phyloP scores from a whole-genome alignment of 2,113 vertebrate species.

The Gnathochromis pfefferi region DNA sequence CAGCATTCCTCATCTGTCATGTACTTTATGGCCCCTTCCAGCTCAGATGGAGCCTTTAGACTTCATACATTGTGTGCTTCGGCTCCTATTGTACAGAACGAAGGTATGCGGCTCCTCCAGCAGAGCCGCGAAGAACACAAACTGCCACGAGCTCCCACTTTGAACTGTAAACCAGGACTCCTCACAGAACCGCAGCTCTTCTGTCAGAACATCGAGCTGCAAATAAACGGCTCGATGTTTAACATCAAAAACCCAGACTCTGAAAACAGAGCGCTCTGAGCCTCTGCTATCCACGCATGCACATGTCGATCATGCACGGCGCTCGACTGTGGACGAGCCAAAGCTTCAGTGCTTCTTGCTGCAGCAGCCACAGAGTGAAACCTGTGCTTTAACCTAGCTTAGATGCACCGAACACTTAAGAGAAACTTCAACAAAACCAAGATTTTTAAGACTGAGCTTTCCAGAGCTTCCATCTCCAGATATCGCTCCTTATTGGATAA shows the following conservation, averaged over 20 bases:
- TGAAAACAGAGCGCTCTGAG: background rate
- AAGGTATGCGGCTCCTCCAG: background rate
- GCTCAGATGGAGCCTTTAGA: constrained; percentile 1
- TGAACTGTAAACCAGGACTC: background rate
- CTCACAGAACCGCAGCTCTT: background rate
- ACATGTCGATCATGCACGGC: background rate
- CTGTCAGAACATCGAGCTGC: background rate
- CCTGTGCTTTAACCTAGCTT: background rate
- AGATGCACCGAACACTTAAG: background rate
- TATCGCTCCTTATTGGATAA: background rate
- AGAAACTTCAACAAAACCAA: background rate
- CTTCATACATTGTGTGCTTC: constrained; percentile 13
- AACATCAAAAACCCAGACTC: background rate
- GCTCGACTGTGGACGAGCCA: background rate
- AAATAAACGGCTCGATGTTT: background rate
- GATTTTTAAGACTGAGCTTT: background rate
- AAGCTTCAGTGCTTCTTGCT: background rate
- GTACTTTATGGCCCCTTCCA: constrained; percentile 48
- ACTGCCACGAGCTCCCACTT: background rate
- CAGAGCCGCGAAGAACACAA: background rate
- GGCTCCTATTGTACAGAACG: background rate
- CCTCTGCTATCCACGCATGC: background rate
- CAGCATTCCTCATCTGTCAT: constrained; percentile 59
- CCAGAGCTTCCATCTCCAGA: background rate
- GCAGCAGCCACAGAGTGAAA: background rate